A percentile compares a stretch with the other conserved stretches of the same genome.
These are phyloP conservation scores for Dermolepida albohirtum DNA, from an alignment of 2,888 invertebrate genomes.

Conservation along the genomic window DNA sequence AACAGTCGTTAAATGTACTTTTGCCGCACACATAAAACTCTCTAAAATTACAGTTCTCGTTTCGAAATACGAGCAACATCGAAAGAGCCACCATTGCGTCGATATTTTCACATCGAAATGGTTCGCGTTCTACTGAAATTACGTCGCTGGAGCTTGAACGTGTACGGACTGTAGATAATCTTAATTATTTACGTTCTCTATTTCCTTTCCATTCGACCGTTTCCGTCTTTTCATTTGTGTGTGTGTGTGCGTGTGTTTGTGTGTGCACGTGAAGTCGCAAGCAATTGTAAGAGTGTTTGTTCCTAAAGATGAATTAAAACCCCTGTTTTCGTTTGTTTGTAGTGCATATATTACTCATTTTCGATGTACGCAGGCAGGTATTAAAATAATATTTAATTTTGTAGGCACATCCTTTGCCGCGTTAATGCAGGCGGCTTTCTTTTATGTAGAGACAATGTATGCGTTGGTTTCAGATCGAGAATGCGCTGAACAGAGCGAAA, in stretches of 20 bases:
- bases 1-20: conserved; percentile 19
- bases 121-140: conserved; percentile 25
- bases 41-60: conserved; percentile 3
- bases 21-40: neutral
- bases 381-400: conserved; percentile 19
- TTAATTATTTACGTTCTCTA: conserved; percentile 40
- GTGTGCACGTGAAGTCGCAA: conserved; percentile 4
- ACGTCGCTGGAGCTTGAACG: conserved; percentile 26
- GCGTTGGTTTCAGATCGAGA: neutral
- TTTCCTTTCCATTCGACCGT: conserved; percentile 38
- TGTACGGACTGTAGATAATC: conserved; percentile 39
- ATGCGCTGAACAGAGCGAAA: neutral
- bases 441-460: conserved; percentile 10
- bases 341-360: conserved; percentile 15
- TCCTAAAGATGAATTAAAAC: too few species aligned
- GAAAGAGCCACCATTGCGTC: neutral
- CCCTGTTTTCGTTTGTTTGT: too few species aligned
- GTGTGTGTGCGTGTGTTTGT: conserved; percentile 3
- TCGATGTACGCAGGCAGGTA: conserved; percentile 6
- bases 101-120: conserved; percentile 27
- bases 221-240: conserved; percentile 38
- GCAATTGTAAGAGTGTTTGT: conserved; percentile 10
- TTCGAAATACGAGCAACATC: neutral
- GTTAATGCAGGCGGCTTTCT: conserved; percentile 3
- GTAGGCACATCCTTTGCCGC: neutral